Conservation (phyloP, 1,140 invertebrate species). For the Drosophila subpulchrella region DNA sequence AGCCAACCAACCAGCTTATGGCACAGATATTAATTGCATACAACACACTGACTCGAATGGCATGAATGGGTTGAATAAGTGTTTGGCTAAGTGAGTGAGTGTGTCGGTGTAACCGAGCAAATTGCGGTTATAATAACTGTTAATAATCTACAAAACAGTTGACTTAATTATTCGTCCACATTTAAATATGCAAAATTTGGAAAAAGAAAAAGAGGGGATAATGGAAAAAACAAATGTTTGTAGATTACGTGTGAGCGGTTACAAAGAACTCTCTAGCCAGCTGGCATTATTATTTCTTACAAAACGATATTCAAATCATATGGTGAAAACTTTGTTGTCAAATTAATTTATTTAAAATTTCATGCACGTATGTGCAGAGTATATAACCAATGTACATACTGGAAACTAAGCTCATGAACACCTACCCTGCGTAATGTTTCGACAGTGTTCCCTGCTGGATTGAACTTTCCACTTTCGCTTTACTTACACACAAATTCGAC, state of each 20-base stretch:
- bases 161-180: constrained; percentile 54
- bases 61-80: constrained; percentile 64
- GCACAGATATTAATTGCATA: constrained; percentile 78
- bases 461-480: too few species aligned
- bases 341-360: constrained; percentile 9
- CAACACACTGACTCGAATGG: constrained; percentile 50
- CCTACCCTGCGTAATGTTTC: too few species aligned
- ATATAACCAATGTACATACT: neutral
- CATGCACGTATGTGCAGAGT: constrained; percentile 26
- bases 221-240: constrained; percentile 1
- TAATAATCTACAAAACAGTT: constrained; percentile 58
- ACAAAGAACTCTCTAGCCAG: too few species aligned
- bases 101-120: constrained; percentile 52
- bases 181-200: constrained; percentile 37
- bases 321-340: too few species aligned
- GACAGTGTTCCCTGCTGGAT: too few species aligned
- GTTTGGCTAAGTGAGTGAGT: constrained; percentile 45
- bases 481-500: too few species aligned
- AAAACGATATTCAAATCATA: neutral
- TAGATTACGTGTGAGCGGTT: constrained; percentile 1
- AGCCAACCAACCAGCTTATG: constrained; percentile 59
- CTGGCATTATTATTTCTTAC: neutral
- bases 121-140: constrained; percentile 74
- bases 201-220: constrained; percentile 19
- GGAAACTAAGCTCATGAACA: too few species aligned